Conservation (phyloP, 2,888 invertebrate species). For the Sialis lutaria region DNA sequence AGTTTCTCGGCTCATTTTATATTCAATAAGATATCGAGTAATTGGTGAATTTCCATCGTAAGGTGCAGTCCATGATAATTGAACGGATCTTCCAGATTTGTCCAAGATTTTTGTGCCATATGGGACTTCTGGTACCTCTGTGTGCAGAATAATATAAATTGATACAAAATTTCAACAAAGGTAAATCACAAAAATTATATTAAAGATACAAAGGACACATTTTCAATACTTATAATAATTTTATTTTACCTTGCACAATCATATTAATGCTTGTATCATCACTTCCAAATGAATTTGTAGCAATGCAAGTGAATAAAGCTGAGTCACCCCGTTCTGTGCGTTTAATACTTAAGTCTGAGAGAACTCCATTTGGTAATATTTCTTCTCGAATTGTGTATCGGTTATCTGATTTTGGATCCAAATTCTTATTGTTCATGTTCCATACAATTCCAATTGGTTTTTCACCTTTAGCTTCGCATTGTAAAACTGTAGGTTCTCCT, state of each 20-base stretch:
- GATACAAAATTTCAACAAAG: not conserved
- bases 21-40: conserved; percentile 77
- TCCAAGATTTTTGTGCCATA: conserved; percentile 76
- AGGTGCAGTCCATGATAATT: conserved; percentile 82
- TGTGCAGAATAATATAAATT: not conserved
- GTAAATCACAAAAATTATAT: not conserved
- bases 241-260: conserved; percentile 64
- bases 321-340: conserved; percentile 78
- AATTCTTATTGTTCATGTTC: conserved; percentile 86
- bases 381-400: conserved; percentile 76
- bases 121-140: conserved; percentile 78
- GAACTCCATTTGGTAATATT: conserved; percentile 70
- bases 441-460: conserved; percentile 88
- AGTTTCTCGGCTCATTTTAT: conserved; percentile 67
- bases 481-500: conserved; percentile 77
- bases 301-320: conserved; percentile 79
- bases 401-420: conserved; percentile 78
- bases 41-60: conserved; percentile 85
- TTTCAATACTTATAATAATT: conserved; percentile 10
- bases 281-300: conserved; percentile 84
- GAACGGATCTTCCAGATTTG: conserved; percentile 79
- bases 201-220: not conserved
- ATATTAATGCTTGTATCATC: conserved; percentile 92
- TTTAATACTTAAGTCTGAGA: conserved; percentile 78
- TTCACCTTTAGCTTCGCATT: conserved; percentile 86